phyloP scores from a whole-genome alignment of 2,113 vertebrate species.

The Gambusia affinis region DNA sequence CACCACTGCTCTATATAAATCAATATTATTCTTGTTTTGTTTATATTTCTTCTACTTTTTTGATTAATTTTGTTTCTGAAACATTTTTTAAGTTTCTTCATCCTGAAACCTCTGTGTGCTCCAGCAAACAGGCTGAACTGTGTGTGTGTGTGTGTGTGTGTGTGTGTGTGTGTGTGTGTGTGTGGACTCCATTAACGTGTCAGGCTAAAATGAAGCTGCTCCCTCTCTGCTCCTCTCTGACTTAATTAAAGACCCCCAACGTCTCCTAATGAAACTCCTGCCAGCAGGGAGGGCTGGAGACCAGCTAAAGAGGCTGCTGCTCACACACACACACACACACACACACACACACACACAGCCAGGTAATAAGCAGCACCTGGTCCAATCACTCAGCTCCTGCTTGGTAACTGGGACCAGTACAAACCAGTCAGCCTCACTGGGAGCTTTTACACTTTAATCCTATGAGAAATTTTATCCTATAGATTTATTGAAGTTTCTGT shows the following conservation, averaged over 20 bases:
- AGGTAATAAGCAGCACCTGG: conserved; percentile 7
- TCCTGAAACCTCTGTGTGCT: too few species aligned
- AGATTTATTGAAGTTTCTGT: too few species aligned
- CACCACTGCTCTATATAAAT: too few species aligned
- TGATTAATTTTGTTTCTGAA: too few species aligned
- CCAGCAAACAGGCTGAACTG: background rate
- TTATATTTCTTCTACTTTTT: too few species aligned
- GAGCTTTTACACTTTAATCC: too few species aligned
- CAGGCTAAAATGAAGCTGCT: conserved; percentile 35
- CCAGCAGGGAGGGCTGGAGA: conserved; percentile 26
- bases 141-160: background rate
- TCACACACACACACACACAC: too few species aligned
- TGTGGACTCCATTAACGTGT: conserved; percentile 24
- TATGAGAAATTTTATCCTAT: too few species aligned
- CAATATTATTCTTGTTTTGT: too few species aligned
- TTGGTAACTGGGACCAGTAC: background rate
- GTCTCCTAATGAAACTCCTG: conserved; percentile 43
- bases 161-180: background rate
- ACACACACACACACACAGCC: conserved; percentile 2
- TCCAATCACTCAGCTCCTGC: background rate
- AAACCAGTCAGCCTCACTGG: background rate
- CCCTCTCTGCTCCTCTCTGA: conserved; percentile 13
- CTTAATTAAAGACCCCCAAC: conserved; percentile 51
- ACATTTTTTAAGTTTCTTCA: too few species aligned
- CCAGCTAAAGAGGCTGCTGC: conserved; percentile 17